These are phyloP conservation scores for Trichogramma dendrolimi DNA, from an alignment of 2,888 invertebrate species.

Conservation along the genomic window DNA sequence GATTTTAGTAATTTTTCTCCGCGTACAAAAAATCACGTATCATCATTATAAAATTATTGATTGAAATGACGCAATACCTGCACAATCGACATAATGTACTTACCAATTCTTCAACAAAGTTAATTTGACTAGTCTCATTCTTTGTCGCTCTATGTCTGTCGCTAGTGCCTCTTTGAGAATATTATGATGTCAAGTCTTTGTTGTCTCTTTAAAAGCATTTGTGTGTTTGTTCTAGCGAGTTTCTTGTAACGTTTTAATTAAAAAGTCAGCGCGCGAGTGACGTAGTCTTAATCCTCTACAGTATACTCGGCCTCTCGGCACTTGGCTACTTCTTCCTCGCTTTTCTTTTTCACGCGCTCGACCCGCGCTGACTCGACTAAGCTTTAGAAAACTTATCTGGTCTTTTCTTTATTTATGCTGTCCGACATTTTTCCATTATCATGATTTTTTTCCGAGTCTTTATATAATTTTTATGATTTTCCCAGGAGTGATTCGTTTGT, in stretches of 20 bases:
- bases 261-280: not conserved
- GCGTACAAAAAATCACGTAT: too few species aligned
- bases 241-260: conserved; percentile 15
- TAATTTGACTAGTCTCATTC: too few species aligned
- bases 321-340: not conserved
- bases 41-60: too few species aligned
- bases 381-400: not conserved
- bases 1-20: too few species aligned
- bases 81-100: too few species aligned
- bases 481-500: too few species aligned
- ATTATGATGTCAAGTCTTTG: too few species aligned
- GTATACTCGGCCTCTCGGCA: conserved; percentile 1
- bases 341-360: not conserved
- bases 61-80: too few species aligned
- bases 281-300: conserved; percentile 1
- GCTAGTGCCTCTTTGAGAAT: too few species aligned
- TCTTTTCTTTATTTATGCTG: conserved; percentile 11
- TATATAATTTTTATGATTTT: too few species aligned
- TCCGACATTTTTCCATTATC: not conserved
- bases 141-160: too few species aligned
- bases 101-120: too few species aligned
- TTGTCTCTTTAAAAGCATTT: not conserved
- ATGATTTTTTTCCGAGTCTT: not conserved
- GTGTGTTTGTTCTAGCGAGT: conserved; percentile 15
- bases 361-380: not conserved